Percentiles rank a stretch among this genome's conserved stretches.
Evolutionary conservation across 2,797 vertebrate species (phyloP).

Genomic region (Macrochelys suwanniensis): DNA sequence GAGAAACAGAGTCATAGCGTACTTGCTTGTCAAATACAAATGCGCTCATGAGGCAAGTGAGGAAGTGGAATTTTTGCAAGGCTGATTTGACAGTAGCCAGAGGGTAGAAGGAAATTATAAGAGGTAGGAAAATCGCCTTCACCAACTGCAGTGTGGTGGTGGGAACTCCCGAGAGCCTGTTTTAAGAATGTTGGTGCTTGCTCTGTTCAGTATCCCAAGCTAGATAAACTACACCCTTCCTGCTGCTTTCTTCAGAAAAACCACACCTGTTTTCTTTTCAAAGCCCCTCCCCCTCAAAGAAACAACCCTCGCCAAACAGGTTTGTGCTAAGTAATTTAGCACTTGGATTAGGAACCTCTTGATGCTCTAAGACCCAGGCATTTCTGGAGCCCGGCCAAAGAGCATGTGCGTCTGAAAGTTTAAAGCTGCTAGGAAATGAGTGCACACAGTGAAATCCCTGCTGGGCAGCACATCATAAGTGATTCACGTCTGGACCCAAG

Average conservation of each 20-base stretch:
- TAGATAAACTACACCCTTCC: neutral
- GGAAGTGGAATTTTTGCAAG: neutral
- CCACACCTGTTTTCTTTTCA: neutral
- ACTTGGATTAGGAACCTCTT: neutral
- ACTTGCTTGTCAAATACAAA: neutral
- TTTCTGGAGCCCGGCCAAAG: neutral
- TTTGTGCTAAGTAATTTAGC: neutral
- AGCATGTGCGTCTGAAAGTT: fast-evolving
- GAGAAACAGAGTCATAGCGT: neutral
- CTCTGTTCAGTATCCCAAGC: neutral
- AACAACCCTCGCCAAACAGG: neutral
- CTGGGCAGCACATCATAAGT: neutral
- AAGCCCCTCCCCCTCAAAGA: neutral
- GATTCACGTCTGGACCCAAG: neutral
- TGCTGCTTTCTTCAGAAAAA: neutral
- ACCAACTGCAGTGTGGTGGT: neutral
- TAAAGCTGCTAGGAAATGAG: fast-evolving
- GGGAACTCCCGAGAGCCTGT: neutral
- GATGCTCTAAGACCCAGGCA: neutral
- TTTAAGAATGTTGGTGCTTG: fast-evolving
- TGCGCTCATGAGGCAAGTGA: neutral
- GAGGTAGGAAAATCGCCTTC: neutral
- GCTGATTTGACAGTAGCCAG: neutral
- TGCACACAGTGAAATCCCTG: neutral
- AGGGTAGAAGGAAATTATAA: neutral